These are phyloP conservation scores for Amblyjoppa fuscipennis DNA, from an alignment of 2,888 invertebrate genomes.

Conservation along the genomic window DNA sequence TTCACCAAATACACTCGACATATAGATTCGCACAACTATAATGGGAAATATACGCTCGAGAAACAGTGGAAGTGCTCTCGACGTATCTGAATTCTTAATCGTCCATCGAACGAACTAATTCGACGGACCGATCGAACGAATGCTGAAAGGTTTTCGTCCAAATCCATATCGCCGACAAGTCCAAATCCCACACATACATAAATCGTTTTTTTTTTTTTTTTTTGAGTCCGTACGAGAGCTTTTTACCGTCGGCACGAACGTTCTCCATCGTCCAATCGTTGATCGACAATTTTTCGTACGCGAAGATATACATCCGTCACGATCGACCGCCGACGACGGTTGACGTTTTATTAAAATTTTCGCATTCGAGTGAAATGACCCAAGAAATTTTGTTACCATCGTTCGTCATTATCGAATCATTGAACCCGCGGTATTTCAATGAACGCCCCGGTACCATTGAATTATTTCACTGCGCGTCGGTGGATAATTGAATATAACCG, in stretches of 20 bases:
- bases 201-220: not conserved
- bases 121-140: not conserved
- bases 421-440: constrained; percentile 21
- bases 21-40: not conserved
- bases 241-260: too few relatives aligned
- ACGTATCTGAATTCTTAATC: not conserved
- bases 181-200: not conserved
- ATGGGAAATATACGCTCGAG: not conserved
- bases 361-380: not conserved
- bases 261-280: too few relatives aligned
- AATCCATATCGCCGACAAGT: not conserved
- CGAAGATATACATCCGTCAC: not conserved
- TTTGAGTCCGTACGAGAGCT: too few relatives aligned
- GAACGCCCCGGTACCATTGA: constrained; percentile 15
- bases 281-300: not conserved
- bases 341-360: constrained; percentile 6
- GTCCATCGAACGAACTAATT: not conserved
- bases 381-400: constrained; percentile 10
- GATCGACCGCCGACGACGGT: not conserved
- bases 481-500: constrained; percentile 53
- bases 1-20: not conserved
- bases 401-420: constrained; percentile 54
- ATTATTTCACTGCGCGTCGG: constrained; percentile 41
- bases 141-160: not conserved
- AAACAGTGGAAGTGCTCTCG: not conserved